These are phyloP conservation scores for Arenaria interpres DNA, from an alignment of 2,113 vertebrate genomes.

Conservation along the genomic window DNA sequence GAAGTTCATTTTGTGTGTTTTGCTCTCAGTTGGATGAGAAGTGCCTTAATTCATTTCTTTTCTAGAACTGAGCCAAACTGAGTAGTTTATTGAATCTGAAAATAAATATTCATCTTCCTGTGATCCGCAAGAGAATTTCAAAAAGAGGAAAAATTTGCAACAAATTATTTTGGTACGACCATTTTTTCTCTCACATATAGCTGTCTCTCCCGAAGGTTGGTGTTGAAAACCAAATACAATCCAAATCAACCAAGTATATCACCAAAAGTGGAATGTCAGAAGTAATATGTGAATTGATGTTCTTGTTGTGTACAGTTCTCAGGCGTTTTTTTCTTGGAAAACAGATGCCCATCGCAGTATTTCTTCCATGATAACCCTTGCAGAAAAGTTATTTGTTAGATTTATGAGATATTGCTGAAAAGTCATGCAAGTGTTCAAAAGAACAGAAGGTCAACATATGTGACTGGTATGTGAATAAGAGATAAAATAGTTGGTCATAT, in stretches of 20 bases:
- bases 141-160: background rate
- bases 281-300: constrained; percentile 28
- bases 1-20: background rate
- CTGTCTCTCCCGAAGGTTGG: background rate
- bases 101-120: background rate
- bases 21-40: background rate
- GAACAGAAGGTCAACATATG: background rate
- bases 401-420: background rate
- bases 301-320: background rate
- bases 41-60: background rate
- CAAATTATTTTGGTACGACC: background rate
- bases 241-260: background rate
- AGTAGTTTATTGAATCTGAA: background rate
- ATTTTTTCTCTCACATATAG: background rate
- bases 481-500: background rate
- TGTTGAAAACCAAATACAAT: constrained; percentile 25
- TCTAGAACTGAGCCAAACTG: background rate
- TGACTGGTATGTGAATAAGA: background rate
- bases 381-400: background rate
- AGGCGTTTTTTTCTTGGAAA: background rate
- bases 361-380: background rate
- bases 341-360: background rate
- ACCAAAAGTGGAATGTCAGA: background rate
- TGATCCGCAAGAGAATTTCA: background rate
- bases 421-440: background rate